These are phyloP conservation scores for Trididemnum nubilum DNA, from an alignment of 23 tunicate genomes.

Conservation along the genomic window DNA sequence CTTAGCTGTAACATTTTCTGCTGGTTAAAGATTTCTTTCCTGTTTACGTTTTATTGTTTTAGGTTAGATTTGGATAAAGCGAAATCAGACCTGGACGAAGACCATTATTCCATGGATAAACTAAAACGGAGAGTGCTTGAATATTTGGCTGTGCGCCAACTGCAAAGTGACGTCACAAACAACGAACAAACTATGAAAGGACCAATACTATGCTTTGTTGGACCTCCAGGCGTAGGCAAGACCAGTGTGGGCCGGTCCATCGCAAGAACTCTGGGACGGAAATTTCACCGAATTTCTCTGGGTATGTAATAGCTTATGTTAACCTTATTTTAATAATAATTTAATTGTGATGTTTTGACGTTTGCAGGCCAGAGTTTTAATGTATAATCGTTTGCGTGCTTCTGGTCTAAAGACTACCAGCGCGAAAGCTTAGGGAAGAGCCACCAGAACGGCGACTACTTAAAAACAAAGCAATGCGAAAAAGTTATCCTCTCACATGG, in stretches of 20 bases:
- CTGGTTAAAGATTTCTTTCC: too few species aligned
- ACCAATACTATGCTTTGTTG: conserved; percentile 70
- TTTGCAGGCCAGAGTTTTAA: too few species aligned
- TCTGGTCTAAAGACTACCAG: too few species aligned
- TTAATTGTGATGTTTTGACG: too few species aligned
- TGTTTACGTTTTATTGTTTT: too few species aligned
- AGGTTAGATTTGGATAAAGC: conserved; percentile 54
- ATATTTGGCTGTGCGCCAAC: conserved; percentile 57
- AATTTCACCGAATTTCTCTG: conserved; percentile 63
- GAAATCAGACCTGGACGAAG: conserved; percentile 45
- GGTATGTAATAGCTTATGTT: conserved; percentile 49
- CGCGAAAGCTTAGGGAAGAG: too few species aligned
- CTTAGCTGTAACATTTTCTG: too few species aligned
- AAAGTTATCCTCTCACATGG: too few species aligned
- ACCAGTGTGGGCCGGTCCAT: conserved; percentile 64
- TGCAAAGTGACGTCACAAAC: conserved; percentile 29
- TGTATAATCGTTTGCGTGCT: too few species aligned
- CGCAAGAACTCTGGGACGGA: conserved; percentile 62
- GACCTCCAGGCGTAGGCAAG: conserved; percentile 76
- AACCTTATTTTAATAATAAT: too few species aligned
- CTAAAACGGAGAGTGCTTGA: conserved; percentile 63
- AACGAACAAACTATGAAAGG: conserved; percentile 27
- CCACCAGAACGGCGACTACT: too few species aligned
- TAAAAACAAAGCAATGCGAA: too few species aligned
- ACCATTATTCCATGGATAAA: conserved; percentile 72